Conservation (phyloP, 1,140 invertebrate species). For the Lasioglossum baleicum region DNA sequence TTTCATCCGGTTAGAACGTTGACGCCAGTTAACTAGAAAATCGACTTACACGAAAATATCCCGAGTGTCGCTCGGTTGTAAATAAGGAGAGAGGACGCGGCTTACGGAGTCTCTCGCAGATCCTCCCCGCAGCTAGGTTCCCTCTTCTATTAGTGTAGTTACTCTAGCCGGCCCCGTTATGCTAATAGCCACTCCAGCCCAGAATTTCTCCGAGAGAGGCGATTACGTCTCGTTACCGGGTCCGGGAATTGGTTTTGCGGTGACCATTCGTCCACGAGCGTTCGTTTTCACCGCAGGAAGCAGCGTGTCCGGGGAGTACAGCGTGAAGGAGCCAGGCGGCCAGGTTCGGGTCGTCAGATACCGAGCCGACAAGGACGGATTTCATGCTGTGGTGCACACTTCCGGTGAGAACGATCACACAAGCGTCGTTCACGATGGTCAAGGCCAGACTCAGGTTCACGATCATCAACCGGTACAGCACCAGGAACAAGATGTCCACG, state of each 20-base stretch:
- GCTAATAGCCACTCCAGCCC: neutral
- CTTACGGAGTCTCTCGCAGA: neutral
- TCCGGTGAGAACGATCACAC: slow-evolving; percentile 81
- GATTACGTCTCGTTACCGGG: slow-evolving; percentile 4
- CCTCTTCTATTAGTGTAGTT: neutral
- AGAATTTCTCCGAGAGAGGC: slow-evolving; percentile 3
- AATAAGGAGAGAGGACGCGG: neutral
- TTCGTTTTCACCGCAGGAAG: slow-evolving; percentile 62
- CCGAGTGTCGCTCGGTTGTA: neutral
- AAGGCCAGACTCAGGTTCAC: slow-evolving; percentile 48
- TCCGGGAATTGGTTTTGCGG: neutral
- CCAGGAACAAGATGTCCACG: slow-evolving; percentile 18
- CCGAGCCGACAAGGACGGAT: slow-evolving; percentile 74
- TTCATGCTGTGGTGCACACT: slow-evolving; percentile 85
- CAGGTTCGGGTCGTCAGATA: slow-evolving; percentile 74
- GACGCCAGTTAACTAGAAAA: neutral
- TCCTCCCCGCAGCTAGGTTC: neutral
- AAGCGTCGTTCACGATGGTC: slow-evolving; percentile 56
- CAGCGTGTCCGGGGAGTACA: slow-evolving; percentile 85
- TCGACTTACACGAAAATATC: neutral
- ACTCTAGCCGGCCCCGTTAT: neutral
- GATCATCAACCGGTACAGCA: slow-evolving; percentile 14
- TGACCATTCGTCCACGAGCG: neutral
- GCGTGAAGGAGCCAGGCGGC: slow-evolving; percentile 82
- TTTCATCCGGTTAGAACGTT: neutral